Base-by-base conservation (phyloP, 2,113 vertebrate species). In the Bos javanicus region DNA sequence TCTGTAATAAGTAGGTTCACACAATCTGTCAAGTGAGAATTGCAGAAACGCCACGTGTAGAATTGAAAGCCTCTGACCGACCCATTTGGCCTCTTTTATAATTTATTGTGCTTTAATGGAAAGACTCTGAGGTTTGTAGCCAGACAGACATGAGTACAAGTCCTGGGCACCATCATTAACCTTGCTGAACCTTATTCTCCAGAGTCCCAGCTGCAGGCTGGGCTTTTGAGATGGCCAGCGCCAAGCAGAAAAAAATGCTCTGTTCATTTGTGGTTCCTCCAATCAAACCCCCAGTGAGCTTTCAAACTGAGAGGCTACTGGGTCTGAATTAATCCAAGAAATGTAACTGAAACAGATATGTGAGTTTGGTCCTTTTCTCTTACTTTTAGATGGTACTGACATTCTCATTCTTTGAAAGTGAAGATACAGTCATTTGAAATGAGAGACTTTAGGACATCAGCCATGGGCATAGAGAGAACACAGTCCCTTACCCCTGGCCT, bases 21-120 rank as follows among this genome's bases (percentile, higher is more conserved):
- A 16, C 30, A 46, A n/a, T 59, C 90, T 88, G 19, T 96, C 97
- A 97, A 95, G 52, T 64, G 39, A 60, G 54, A 85, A 95, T 88
- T 90, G 50, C 26, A 71, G 28, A 95, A 94, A 92, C 84, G 62
- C 80, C 91, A 39, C 15, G 3, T 90, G 9, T 39, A 28, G 57
- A 87, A 67, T 2, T 62, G 43, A 92, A 96, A 94, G 48, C 46
- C 46, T 59, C 91, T 87, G 43, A 92, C 33, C 64, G 82, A 91
- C 64, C 93, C 60, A 80, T 83, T 92, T 94, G 59, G 56, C 52
- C n/a, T 12, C 62, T 94, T 97, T 96, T 81, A 97, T 92, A 92
- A 90, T 97, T 74, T 86, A 97, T 52, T 64, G 64, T 92, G n/a
- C 43, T 82, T 94, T 88, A 92, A 95, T 91, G 86, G 88, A 56